Conservation (phyloP, 2,113 vertebrate genomes). For the Atherinomorus stipes region DNA sequence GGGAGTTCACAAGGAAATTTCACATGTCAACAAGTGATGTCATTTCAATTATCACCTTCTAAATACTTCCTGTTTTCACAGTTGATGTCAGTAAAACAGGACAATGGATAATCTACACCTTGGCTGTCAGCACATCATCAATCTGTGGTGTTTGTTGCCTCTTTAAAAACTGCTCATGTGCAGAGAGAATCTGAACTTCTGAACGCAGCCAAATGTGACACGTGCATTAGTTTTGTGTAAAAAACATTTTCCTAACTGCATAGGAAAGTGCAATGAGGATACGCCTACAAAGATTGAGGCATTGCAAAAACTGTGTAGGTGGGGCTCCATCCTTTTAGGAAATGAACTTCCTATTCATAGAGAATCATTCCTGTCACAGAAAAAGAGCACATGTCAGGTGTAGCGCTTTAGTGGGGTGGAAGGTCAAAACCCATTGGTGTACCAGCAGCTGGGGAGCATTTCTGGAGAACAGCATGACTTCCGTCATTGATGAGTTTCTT, state of each 20-base stretch:
- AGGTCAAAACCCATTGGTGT: too few relatives aligned
- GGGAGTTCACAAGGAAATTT: conserved; percentile 11
- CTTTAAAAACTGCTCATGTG: background rate
- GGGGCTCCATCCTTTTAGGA: background rate
- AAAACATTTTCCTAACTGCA: too few relatives aligned
- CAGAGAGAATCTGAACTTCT: background rate
- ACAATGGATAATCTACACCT: background rate
- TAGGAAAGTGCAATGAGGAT: background rate
- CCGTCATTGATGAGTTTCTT: background rate
- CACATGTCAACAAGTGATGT: conserved; percentile 51
- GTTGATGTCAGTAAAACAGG: conserved; percentile 22
- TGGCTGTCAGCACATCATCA: background rate
- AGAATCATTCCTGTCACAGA: background rate
- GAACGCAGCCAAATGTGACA: background rate
- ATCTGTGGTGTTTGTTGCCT: background rate
- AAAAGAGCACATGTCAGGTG: background rate
- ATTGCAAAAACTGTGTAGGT: background rate
- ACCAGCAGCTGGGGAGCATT: background rate
- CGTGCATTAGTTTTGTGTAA: too few relatives aligned
- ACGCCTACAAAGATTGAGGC: background rate
- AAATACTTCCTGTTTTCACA: conserved; percentile 3
- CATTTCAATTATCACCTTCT: conserved; percentile 70
- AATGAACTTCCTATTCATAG: background rate
- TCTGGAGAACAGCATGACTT: background rate
- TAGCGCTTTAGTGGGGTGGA: background rate